A percentile compares a stretch with the other conserved stretches of the same genome.
These are phyloP conservation scores for Frankliniella fusca DNA, from an alignment of 2,888 invertebrate species.

Conservation along the genomic window DNA sequence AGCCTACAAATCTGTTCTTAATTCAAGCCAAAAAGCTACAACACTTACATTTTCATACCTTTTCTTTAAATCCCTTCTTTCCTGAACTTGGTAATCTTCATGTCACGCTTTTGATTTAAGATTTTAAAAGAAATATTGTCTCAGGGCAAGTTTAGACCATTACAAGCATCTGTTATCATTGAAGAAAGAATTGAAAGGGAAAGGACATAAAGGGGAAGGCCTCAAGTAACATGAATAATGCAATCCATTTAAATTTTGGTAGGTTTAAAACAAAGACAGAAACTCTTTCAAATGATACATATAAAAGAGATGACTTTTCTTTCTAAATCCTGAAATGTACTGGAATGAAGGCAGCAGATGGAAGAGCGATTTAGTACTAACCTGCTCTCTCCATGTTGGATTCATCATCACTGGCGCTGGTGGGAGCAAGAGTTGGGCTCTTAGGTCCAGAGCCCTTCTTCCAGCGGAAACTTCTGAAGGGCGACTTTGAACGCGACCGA, in stretches of 20 bases:
- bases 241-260: no score
- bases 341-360: no score
- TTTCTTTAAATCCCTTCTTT: background rate
- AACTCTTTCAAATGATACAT: no score
- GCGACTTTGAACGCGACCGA: conserved; percentile 88
- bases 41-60: background rate
- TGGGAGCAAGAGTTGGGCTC: conserved; percentile 52
- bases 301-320: no score
- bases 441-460: conserved; percentile 55
- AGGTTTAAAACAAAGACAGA: no score
- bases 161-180: no score
- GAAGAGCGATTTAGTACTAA: background rate
- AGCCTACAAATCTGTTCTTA: background rate
- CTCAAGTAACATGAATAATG: background rate
- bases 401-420: conserved; percentile 77
- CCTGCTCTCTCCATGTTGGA: conserved; percentile 54
- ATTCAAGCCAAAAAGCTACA: background rate
- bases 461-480: conserved; percentile 90
- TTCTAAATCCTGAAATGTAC: no score
- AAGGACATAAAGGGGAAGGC: background rate
- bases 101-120: background rate
- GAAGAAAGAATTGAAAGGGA: no score
- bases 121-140: no score
- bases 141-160: no score
- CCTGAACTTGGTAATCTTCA: no score